Conservation (phyloP, 2,797 vertebrate genomes). For the Peromyscus eremicus region DNA sequence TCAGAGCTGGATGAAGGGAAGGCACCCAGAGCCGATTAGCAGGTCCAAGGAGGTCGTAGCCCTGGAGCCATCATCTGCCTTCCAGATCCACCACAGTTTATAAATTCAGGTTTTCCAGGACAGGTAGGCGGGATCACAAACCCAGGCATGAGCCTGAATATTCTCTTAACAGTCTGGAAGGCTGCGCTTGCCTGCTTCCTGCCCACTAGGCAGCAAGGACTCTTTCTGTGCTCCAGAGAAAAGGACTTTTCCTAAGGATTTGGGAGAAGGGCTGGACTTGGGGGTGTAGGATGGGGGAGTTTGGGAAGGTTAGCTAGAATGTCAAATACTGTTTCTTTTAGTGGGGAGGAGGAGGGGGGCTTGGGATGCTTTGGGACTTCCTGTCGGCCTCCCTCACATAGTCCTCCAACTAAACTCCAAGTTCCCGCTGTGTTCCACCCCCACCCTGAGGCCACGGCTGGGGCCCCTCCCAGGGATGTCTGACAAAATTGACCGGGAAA, state of each 20-base stretch:
- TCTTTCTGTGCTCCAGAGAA: not conserved
- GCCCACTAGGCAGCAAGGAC: not conserved
- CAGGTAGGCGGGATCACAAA: not conserved
- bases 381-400: not conserved
- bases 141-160: not conserved
- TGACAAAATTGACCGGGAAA: constrained; percentile 16
- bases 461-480: not conserved
- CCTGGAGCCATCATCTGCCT: not conserved
- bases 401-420: not conserved
- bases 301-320: not conserved
- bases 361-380: not conserved
- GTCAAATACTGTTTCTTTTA: not conserved
- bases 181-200: not conserved
- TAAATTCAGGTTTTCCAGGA: constrained; percentile 13
- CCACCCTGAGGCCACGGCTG: not conserved
- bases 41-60: not conserved
- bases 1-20: not conserved
- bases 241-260: not conserved
- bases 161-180: not conserved
- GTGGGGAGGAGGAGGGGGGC: not conserved
- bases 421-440: not conserved
- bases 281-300: not conserved
- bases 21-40: not conserved
- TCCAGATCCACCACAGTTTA: not conserved
- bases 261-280: not conserved